A percentile compares a stretch with the other conserved stretches of the same genome.
phyloP scores from a whole-genome alignment of 2,113 vertebrate genomes.

The Mus spicilegus region DNA sequence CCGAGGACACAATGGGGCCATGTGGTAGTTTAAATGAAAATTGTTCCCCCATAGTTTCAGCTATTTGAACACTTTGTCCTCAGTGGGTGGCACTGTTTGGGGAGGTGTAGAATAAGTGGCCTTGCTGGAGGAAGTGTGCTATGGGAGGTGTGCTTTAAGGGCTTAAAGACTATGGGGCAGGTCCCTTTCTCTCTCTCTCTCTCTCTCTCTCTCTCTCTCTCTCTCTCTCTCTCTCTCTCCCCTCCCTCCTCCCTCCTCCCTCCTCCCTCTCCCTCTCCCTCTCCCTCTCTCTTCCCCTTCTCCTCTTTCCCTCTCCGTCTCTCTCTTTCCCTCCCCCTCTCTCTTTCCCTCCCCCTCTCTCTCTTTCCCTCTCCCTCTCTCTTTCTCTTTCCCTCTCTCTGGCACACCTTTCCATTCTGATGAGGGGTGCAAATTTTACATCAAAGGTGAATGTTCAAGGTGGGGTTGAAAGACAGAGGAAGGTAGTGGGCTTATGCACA shows the following conservation, averaged over 20 bases:
- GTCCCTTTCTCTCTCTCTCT: background rate
- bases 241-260: too few species aligned
- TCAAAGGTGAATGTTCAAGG: constrained; percentile 86
- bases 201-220: too few species aligned
- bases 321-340: background rate
- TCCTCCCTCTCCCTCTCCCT: too few species aligned
- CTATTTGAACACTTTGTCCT: background rate
- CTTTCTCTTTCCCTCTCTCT: too few species aligned
- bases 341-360: too few species aligned
- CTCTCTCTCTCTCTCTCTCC: background rate
- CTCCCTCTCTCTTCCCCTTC: background rate
- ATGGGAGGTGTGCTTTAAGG: background rate
- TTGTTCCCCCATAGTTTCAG: too few species aligned
- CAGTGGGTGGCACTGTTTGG: background rate
- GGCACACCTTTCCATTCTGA: constrained; percentile 70
- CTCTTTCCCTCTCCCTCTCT: too few species aligned
- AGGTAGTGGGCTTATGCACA: constrained; percentile 39
- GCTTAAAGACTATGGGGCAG: background rate
- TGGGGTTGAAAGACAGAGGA: constrained; percentile 75
- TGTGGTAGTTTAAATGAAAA: background rate
- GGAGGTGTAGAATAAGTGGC: too few species aligned
- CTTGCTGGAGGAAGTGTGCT: background rate
- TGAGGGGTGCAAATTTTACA: constrained; percentile 85
- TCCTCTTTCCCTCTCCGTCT: too few species aligned
- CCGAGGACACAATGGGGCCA: background rate